phyloP scores from a whole-genome alignment of 2,113 vertebrate genomes.

The Beaufortia kweichowensis region DNA sequence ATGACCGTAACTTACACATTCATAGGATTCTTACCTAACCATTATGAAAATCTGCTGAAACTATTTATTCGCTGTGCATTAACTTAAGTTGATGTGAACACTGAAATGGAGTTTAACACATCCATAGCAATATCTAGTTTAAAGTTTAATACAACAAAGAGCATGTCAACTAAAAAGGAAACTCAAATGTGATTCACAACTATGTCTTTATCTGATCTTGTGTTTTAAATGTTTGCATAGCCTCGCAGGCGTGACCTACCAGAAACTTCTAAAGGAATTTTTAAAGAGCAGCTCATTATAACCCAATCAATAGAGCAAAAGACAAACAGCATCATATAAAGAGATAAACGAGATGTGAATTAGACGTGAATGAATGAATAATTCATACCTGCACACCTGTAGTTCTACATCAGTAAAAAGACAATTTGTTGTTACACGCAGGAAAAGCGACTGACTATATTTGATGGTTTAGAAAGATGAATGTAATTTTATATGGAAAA shows the following conservation, averaged over 20 bases:
- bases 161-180: no score
- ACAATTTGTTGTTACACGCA: neutral
- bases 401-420: slow-evolving; percentile 1
- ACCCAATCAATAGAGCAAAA: slow-evolving; percentile 24
- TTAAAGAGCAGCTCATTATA: slow-evolving; percentile 8
- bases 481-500: neutral
- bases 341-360: slow-evolving; percentile 16
- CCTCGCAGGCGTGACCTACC: neutral
- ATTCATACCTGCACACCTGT: slow-evolving; percentile 5
- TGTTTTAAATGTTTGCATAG: neutral
- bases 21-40: no score
- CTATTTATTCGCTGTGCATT: no score
- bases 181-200: neutral
- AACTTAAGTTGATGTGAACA: no score
- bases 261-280: neutral
- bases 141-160: no score
- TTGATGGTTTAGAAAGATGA: neutral
- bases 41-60: no score
- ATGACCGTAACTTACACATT: no score
- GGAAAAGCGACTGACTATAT: neutral
- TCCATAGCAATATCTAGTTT: no score
- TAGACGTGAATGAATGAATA: neutral
- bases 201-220: neutral
- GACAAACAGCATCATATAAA: neutral
- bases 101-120: no score